Percentiles rank a stretch among this genome's conserved stretches.
Conservation (phyloP, 2,113 vertebrate genomes). For the Nannobrachium achirus region DNA sequence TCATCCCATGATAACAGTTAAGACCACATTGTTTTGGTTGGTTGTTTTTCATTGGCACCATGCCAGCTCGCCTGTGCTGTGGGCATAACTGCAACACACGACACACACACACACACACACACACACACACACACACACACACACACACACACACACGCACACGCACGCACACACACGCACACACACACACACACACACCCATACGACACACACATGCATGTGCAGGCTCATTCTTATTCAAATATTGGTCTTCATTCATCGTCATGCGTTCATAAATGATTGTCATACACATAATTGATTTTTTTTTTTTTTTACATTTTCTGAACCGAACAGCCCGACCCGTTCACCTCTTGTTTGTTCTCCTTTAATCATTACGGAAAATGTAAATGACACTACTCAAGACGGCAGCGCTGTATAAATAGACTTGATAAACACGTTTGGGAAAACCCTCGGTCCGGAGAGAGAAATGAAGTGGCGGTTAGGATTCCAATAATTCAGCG, state of each 20-base stretch:
- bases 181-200: no score
- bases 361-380: no score
- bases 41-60: not conserved
- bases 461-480: constrained; percentile 64
- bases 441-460: constrained; percentile 69
- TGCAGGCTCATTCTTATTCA: no score
- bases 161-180: no score
- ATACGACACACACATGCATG: no score
- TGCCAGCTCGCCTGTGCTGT: not conserved
- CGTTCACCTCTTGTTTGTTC: no score
- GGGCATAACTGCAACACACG: not conserved
- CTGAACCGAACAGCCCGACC: no score
- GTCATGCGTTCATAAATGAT: no score
- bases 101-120: not conserved
- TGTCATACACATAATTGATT: no score
- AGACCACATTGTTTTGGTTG: not conserved
- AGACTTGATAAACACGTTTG: constrained; percentile 66
- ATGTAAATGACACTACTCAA: no score
- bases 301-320: no score
- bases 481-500: constrained; percentile 46
- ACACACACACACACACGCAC: not conserved
- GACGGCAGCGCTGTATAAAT: not conserved
- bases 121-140: not conserved
- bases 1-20: not conserved
- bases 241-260: no score